Conservation (phyloP, 2,797 vertebrate genomes). For the Cichlasoma orientale region DNA sequence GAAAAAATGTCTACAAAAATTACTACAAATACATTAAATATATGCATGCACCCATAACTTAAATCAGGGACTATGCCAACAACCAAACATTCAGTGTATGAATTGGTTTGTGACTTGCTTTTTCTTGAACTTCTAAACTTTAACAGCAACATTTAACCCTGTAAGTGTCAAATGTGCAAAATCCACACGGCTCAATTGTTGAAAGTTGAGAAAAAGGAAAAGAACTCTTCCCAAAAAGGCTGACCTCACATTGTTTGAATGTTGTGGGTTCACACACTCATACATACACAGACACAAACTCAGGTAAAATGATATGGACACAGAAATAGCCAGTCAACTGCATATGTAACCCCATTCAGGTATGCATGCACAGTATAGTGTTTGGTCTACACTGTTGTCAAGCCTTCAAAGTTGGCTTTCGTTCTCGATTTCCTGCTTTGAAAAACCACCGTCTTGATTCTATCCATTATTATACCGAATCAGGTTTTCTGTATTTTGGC, state of each 20-base stretch:
- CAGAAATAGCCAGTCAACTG: neutral
- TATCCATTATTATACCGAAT: neutral
- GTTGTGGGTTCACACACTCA: conserved; percentile 42
- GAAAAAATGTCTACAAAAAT: neutral
- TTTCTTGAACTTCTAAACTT: no score
- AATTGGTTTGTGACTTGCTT: neutral
- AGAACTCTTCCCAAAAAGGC: neutral
- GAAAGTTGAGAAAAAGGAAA: no score
- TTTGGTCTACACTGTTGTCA: neutral
- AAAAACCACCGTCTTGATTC: neutral
- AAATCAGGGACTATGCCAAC: no score
- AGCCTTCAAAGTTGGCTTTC: neutral
- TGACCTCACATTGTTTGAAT: conserved; percentile 71
- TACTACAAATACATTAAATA: neutral
- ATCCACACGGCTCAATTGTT: no score
- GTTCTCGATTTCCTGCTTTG: neutral
- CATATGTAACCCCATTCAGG: neutral
- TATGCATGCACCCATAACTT: no score
- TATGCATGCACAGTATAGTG: neutral
- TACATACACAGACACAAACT: neutral
- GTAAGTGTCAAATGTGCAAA: no score
- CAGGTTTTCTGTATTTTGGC: neutral
- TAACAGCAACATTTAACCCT: no score
- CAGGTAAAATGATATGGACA: conserved; percentile 2
- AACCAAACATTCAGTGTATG: neutral